Percentiles rank a stretch among this genome's conserved stretches.
Evolutionary conservation across 2,888 invertebrate species (phyloP).

Genomic region (Xanthia togata): DNA sequence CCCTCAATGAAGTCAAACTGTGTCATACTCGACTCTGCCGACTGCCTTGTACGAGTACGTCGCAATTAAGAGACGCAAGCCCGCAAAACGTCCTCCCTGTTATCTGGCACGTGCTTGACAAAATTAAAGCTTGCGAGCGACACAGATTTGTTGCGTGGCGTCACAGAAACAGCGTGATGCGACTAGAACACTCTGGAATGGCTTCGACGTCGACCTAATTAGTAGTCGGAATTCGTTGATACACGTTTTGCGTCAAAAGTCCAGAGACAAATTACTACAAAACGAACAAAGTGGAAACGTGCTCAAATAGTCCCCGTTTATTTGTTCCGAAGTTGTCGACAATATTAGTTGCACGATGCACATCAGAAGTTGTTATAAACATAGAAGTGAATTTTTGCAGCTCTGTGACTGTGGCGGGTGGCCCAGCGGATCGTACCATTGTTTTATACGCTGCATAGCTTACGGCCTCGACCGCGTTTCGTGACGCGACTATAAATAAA

Average conservation of each 20-base stretch:
- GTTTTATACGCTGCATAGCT: slow-evolving; percentile 70
- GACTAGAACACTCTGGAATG: slow-evolving; percentile 27
- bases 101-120: slow-evolving; percentile 55
- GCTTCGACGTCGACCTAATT: slow-evolving; percentile 42
- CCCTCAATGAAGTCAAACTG: slow-evolving; percentile 63
- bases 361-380: slow-evolving; percentile 31
- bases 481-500: slow-evolving; percentile 69
- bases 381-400: slow-evolving; percentile 44
- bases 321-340: slow-evolving; percentile 31
- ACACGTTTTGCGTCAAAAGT: slow-evolving; percentile 38
- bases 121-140: slow-evolving; percentile 54
- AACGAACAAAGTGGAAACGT: slow-evolving; percentile 14
- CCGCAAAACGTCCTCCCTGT: slow-evolving; percentile 55
- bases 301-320: slow-evolving; percentile 11
- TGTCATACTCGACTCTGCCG: slow-evolving; percentile 57
- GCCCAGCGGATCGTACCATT: slow-evolving; percentile 61
- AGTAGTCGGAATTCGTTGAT: slow-evolving; percentile 38
- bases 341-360: slow-evolving; percentile 35
- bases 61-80: slow-evolving; percentile 64
- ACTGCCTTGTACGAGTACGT: slow-evolving; percentile 53
- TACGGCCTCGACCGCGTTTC: slow-evolving; percentile 75
- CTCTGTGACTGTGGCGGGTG: slow-evolving; percentile 23
- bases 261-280: slow-evolving; percentile 24
- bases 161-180: slow-evolving; percentile 20
- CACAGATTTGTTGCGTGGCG: slow-evolving; percentile 51